These are phyloP conservation scores for Drosophila eohydei DNA, from an alignment of 2,888 invertebrate genomes.

Conservation along the genomic window DNA sequence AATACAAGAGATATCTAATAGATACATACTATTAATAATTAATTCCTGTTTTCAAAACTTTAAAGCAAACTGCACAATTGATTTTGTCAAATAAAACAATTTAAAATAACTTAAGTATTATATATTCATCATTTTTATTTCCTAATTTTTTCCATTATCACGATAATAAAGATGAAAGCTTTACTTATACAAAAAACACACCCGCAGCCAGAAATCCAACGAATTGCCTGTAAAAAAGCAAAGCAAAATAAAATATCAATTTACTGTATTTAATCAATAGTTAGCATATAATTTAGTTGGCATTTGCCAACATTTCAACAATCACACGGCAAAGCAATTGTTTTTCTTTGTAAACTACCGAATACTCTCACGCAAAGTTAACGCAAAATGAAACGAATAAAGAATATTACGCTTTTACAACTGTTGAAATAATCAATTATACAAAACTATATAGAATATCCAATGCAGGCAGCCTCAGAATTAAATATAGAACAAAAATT, in stretches of 20 bases:
- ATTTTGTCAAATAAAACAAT: slow-evolving; percentile 55
- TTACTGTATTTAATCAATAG: slow-evolving; percentile 42
- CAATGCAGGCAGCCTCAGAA: slow-evolving; percentile 24
- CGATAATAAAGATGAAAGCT: slow-evolving; percentile 61
- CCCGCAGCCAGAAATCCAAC: slow-evolving; percentile 51
- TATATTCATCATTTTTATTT: slow-evolving; percentile 34
- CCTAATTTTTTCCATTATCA: slow-evolving; percentile 61
- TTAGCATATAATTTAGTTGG: slow-evolving; percentile 58
- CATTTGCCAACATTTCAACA: slow-evolving; percentile 34
- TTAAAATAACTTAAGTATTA: slow-evolving; percentile 55
- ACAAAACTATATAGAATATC: slow-evolving; percentile 37
- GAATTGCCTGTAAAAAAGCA: slow-evolving; percentile 41
- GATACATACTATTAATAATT: slow-evolving; percentile 55
- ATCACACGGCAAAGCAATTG: slow-evolving; percentile 60
- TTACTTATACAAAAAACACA: slow-evolving; percentile 51
- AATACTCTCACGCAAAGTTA: slow-evolving; percentile 78
- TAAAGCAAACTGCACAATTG: slow-evolving; percentile 61
- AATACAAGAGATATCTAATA: slow-evolving; percentile 63
- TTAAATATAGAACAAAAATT: slow-evolving; percentile 2
- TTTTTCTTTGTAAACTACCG: slow-evolving; percentile 69
- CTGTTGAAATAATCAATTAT: slow-evolving; percentile 59
- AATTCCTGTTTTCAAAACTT: slow-evolving; percentile 65
- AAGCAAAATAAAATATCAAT: slow-evolving; percentile 19
- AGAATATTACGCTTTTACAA: slow-evolving; percentile 68
- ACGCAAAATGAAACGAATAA: slow-evolving; percentile 75